Base-by-base conservation (phyloP, 37 sponge, comb jelly and placozoan genomes). In the Mnemiopsis leidyi region DNA sequence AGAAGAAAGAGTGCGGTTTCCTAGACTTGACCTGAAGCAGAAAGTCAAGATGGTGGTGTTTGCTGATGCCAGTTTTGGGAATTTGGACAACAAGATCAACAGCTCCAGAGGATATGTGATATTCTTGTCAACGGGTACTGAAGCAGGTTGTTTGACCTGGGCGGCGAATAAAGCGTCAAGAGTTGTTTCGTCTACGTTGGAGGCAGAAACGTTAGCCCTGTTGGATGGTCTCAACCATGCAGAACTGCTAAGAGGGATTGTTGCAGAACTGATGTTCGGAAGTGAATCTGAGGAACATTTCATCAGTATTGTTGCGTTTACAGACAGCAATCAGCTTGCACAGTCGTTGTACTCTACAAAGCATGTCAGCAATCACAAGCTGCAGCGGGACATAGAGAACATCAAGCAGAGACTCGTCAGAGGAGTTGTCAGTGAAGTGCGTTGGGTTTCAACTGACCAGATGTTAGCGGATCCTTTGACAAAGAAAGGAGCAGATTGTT, bases 221-320 rank as follows among this genome's bases (percentile, higher is more conserved):
- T 5, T 71, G 21, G 73, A 71, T 25, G 73, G 29, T 5, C 30
- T 71, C 2, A 18, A 18, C 20, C 73, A 71, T 71, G 73, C 73
- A 71, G 9, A n/a, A 5, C 20, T 13, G 73, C 25, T 71, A 23
- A 71, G 73, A 28, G n/a, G 73, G 3, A 71, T 71, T 3, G 20
- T 71, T 71, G 73, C 20, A n/a, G 73, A 71, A 71, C 25, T 71
- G 21, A 23, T 71, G 73, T 71, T 71, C 20, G 73, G 73, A 71
- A n/a, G 5, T 29, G 25, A 25, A n/a, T n/a, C 29, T 5, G 30
- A 71, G 7, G 73, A 71, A 18, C 7, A 71, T 3, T 71, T 71
- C 3, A 3, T 71, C 2, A 77, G 33, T 1, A 77, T 77, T 32
- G 35, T 77, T 9, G 32, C 35, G 16, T 32, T 77, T 34, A 77